phyloP scores from a whole-genome alignment of 2,113 vertebrate genomes.

The Zosterops hypoxanthus region DNA sequence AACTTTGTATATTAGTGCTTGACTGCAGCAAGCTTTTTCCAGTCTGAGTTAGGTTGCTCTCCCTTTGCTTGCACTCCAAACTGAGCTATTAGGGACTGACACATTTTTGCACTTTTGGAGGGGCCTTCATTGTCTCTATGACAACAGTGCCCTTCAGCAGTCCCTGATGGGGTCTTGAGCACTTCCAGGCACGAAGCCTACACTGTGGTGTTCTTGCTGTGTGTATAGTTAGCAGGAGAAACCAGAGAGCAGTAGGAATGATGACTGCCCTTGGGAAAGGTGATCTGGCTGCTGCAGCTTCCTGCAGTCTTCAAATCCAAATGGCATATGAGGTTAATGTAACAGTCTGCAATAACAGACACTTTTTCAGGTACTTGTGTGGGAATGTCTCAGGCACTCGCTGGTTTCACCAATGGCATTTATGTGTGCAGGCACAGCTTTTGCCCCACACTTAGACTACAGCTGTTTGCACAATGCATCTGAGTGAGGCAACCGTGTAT shows the following conservation, averaged over 20 bases:
- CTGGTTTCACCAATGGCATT: background rate
- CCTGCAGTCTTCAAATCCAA: background rate
- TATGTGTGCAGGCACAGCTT: background rate
- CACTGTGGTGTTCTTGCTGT: accelerated
- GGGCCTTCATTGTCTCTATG: background rate
- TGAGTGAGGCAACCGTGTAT: background rate
- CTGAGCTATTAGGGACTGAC: background rate
- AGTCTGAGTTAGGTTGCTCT: background rate
- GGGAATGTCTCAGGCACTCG: background rate
- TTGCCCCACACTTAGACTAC: background rate
- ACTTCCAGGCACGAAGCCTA: accelerated
- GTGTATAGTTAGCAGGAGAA: background rate
- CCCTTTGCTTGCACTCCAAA: background rate
- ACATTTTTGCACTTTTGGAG: background rate
- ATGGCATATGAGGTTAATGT: background rate
- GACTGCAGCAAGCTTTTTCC: background rate
- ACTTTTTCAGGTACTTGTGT: background rate
- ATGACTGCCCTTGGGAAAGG: background rate
- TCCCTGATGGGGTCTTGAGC: background rate
- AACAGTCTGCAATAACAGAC: background rate
- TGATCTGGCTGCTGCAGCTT: background rate
- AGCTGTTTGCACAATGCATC: background rate
- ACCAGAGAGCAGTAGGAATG: background rate
- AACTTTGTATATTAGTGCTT: background rate
- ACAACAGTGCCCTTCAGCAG: background rate